Conservation (phyloP, 2,797 vertebrate genomes). For the Eptatretus atami region DNA sequence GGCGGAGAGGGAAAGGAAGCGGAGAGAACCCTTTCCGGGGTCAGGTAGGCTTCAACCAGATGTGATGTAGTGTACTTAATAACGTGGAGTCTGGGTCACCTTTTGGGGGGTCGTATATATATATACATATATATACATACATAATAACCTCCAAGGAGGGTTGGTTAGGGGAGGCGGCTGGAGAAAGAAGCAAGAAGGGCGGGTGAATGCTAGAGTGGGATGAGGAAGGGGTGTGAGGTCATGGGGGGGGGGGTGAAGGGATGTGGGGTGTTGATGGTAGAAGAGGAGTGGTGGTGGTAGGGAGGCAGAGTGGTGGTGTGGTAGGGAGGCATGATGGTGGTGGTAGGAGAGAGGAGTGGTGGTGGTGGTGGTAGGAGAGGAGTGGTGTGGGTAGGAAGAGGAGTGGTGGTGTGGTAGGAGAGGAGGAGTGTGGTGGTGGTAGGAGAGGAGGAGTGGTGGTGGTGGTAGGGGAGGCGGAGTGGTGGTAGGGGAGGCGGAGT, state of each 20-base stretch:
- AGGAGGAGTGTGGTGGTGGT: background rate
- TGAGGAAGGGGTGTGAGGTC: background rate
- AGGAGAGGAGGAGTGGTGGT: background rate
- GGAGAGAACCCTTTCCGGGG: too few relatives aligned
- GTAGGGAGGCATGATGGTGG: too few relatives aligned
- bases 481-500: background rate
- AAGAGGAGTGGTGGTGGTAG: background rate
- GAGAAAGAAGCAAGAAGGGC: background rate
- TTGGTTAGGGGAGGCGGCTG: background rate
- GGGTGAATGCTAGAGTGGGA: background rate
- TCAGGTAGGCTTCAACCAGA: too few relatives aligned
- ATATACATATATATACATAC: too few relatives aligned
- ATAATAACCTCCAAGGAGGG: too few relatives aligned
- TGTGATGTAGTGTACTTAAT: too few relatives aligned
- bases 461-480: background rate
- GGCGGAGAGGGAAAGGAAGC: too few relatives aligned
- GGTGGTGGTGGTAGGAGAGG: too few relatives aligned
- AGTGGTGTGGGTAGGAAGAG: background rate
- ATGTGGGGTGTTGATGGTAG: too few relatives aligned
- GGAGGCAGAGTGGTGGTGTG: background rate
- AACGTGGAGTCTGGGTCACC: too few relatives aligned
- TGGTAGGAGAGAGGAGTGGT: background rate
- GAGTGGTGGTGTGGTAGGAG: background rate
- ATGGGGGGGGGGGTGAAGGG: too few relatives aligned
- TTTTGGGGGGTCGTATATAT: too few relatives aligned